A percentile compares a stretch with the other conserved stretches of the same genome.
Evolutionary conservation across 1,140 invertebrate genomes (phyloP).

Genomic region (Mesaphorura yosii): DNA sequence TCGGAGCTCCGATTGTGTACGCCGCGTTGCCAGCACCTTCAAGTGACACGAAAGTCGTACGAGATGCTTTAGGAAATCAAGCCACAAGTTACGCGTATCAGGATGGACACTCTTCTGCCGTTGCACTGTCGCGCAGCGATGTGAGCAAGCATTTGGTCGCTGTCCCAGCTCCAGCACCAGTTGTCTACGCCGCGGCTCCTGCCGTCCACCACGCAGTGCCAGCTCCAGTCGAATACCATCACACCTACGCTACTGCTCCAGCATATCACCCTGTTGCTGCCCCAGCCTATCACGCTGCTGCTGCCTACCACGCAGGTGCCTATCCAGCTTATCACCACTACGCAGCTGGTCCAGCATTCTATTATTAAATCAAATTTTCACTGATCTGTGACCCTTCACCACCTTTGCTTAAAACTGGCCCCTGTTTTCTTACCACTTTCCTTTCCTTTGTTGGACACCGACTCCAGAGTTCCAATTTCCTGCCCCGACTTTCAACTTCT

Average conservation of each 20-base stretch:
- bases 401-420: background rate
- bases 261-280: no score
- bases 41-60: constrained; percentile 14
- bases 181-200: constrained; percentile 7
- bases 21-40: constrained; percentile 10
- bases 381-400: no score
- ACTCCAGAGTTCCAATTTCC: no score
- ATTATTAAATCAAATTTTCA: no score
- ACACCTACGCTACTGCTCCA: no score
- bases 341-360: no score
- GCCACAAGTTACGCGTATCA: constrained; percentile 27
- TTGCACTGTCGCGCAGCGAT: constrained; percentile 25
- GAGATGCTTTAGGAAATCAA: constrained; percentile 29
- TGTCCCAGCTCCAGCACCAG: constrained; percentile 13
- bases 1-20: constrained; percentile 4
- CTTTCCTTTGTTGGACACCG: no score
- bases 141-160: constrained; percentile 23
- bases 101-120: constrained; percentile 28
- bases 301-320: background rate
- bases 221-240: background rate
- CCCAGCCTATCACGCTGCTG: background rate
- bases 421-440: background rate
- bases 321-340: constrained; percentile 8
- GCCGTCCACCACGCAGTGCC: background rate
- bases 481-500: no score